phyloP scores from a whole-genome alignment of 2,797 vertebrate species.

The Xenops minutus region DNA sequence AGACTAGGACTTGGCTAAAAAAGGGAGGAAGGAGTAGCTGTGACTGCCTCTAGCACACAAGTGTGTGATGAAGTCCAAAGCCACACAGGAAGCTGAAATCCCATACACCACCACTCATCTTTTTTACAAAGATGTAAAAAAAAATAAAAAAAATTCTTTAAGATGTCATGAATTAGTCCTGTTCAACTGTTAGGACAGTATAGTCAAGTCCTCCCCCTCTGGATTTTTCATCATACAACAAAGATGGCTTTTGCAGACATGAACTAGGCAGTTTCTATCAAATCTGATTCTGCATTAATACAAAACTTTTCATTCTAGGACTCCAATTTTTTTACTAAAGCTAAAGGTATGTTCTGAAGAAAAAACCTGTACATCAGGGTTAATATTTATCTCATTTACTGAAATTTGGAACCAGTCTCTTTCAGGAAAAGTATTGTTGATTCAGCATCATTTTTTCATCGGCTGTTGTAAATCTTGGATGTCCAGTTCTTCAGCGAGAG shows the following conservation, averaged over 20 bases:
- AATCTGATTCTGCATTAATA: not conserved
- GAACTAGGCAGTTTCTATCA: not conserved
- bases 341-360: not conserved
- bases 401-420: not conserved
- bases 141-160: not conserved
- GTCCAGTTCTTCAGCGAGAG: not conserved
- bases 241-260: not conserved
- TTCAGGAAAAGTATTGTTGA: not conserved
- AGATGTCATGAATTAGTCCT: fast-evolving
- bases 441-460: conserved; percentile 13
- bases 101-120: not conserved
- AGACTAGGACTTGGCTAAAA: not conserved
- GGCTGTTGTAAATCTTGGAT: not conserved
- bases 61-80: not conserved
- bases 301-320: not conserved
- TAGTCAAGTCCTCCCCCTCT: not conserved
- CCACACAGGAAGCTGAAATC: not conserved
- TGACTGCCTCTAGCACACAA: not conserved
- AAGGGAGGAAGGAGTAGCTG: not conserved
- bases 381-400: not conserved
- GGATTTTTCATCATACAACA: not conserved
- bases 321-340: not conserved
- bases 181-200: not conserved
- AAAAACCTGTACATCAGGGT: not conserved
- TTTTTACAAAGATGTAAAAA: not conserved